phyloP scores from a whole-genome alignment of 2,113 vertebrate species.

The Rhinogobius similis region DNA sequence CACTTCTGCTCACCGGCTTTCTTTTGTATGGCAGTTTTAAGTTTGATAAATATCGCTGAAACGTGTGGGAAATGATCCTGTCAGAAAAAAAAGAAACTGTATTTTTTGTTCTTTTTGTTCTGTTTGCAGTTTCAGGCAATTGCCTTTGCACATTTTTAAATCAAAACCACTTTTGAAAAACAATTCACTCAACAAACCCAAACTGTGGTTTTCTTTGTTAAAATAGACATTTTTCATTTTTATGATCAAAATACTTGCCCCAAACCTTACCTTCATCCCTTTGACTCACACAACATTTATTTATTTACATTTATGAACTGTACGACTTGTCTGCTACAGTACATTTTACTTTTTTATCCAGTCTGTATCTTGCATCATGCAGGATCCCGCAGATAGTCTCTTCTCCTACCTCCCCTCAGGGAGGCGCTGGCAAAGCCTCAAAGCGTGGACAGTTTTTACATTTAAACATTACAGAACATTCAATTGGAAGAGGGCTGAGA shows the following conservation, averaged over 20 bases:
- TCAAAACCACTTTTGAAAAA: slow-evolving; percentile 7
- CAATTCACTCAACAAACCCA: slow-evolving; percentile 1
- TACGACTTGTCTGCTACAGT: background rate
- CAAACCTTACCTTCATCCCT: background rate
- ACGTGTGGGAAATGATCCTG: slow-evolving; percentile 15
- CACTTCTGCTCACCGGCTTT: slow-evolving; percentile 2
- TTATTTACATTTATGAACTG: background rate
- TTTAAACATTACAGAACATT: no score
- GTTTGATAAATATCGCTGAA: background rate
- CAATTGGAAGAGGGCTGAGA: no score
- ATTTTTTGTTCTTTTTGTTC: background rate
- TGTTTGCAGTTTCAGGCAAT: background rate
- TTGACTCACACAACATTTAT: background rate
- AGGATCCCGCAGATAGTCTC: no score
- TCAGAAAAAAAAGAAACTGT: background rate
- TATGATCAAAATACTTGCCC: background rate
- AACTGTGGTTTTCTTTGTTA: slow-evolving; percentile 1
- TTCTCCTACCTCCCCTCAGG: no score
- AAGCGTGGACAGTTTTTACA: no score
- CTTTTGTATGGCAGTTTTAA: background rate
- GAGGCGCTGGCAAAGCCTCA: no score
- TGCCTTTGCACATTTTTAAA: background rate
- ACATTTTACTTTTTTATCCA: background rate
- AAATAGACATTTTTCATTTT: background rate
- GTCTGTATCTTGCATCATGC: no score